phyloP scores from a whole-genome alignment of 2,113 vertebrate genomes.

The Ammospiza nelsoni region DNA sequence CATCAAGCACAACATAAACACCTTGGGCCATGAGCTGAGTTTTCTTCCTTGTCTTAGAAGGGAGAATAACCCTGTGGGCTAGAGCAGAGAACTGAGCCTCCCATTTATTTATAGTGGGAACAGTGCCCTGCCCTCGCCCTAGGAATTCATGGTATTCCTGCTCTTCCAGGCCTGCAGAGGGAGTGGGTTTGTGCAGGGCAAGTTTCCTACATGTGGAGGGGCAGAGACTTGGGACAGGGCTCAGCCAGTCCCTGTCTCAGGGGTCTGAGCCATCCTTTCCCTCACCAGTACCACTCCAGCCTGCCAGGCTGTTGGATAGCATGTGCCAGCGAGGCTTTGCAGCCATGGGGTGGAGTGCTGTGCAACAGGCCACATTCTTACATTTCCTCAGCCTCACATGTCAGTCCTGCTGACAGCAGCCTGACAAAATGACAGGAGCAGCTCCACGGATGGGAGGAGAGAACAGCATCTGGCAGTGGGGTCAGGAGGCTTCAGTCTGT shows the following conservation, averaged over 20 bases:
- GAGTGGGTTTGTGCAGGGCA: background rate
- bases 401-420: background rate
- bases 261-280: background rate
- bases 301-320: background rate
- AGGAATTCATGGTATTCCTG: background rate
- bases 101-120: background rate
- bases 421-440: background rate
- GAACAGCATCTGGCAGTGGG: background rate
- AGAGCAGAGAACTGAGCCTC: background rate
- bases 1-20: background rate
- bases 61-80: background rate
- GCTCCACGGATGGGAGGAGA: background rate
- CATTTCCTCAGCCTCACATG: background rate
- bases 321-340: background rate
- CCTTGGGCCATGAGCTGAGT: background rate
- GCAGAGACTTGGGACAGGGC: background rate
- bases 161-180: background rate
- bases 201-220: background rate
- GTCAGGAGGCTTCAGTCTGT: background rate
- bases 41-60: background rate
- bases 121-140: background rate
- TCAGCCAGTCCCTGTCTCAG: background rate
- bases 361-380: background rate
- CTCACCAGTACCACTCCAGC: background rate
- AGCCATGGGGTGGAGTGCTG: rapidly evolving